A percentile compares a stretch with the other conserved stretches of the same genome.
Conservation (phyloP, 2,113 vertebrate species). For the Boleophthalmus pectinirostris region DNA sequence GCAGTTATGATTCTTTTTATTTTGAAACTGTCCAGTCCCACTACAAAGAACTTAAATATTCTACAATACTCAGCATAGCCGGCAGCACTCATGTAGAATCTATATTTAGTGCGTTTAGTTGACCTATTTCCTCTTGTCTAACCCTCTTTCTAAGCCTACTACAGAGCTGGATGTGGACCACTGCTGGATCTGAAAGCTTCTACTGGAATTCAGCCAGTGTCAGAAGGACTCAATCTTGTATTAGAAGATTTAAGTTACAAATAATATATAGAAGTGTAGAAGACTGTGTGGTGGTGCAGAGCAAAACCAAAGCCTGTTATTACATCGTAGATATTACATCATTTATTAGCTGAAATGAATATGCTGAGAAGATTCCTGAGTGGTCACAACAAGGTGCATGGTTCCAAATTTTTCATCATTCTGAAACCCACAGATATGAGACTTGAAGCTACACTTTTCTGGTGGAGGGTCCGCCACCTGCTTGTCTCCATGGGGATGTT, state of each 20-base stretch:
- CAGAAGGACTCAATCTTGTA: neutral
- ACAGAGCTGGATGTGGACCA: neutral
- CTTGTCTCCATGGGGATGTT: too few species aligned
- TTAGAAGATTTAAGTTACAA: neutral
- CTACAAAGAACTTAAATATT: neutral
- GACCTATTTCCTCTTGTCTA: neutral
- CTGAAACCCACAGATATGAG: too few species aligned
- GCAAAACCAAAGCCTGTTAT: too few species aligned
- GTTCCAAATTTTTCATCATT: too few species aligned
- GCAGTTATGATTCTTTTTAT: too few species aligned
- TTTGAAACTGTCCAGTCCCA: neutral
- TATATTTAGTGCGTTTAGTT: neutral
- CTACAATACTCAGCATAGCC: neutral
- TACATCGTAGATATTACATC: too few species aligned
- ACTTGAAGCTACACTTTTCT: too few species aligned
- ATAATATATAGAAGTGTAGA: neutral
- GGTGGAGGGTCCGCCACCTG: too few species aligned
- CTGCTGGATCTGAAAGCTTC: neutral
- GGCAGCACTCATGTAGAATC: neutral
- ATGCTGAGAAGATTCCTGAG: too few species aligned
- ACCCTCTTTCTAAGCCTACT: conserved; percentile 5
- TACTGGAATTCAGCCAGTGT: neutral
- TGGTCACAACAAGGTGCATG: too few species aligned
- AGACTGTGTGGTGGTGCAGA: neutral
- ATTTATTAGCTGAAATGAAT: too few species aligned